Evolutionary conservation across 2,888 invertebrate species (phyloP).

Genomic region (Prostheceraeus crozeri): DNA sequence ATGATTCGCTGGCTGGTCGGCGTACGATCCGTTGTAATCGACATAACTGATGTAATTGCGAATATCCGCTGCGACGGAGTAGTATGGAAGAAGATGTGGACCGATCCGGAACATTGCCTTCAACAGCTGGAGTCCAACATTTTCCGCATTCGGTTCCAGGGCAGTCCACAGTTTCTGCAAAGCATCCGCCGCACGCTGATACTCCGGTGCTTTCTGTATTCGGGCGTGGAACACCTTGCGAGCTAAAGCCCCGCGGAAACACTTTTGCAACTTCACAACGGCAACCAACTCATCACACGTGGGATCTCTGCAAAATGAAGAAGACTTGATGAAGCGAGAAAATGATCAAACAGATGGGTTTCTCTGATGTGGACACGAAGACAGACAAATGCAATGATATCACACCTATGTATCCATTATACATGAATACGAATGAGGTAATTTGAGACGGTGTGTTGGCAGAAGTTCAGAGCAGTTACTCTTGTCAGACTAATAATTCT

Average conservation of each 20-base stretch:
- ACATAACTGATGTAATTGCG: constrained; percentile 56
- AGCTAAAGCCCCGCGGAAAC: constrained; percentile 50
- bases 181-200: constrained; percentile 47
- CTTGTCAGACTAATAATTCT: too few relatives aligned
- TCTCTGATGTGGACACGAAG: too few relatives aligned
- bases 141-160: constrained; percentile 50
- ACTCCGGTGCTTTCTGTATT: constrained; percentile 49
- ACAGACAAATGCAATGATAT: too few relatives aligned
- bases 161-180: constrained; percentile 51
- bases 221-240: constrained; percentile 49
- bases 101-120: constrained; percentile 42
- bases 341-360: too few relatives aligned
- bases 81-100: constrained; percentile 2
- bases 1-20: constrained; percentile 52
- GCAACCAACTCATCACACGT: constrained; percentile 51
- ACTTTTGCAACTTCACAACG: constrained; percentile 51
- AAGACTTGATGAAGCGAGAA: background rate
- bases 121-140: constrained; percentile 49
- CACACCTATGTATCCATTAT: too few relatives aligned
- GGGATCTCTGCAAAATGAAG: constrained; percentile 42
- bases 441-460: too few relatives aligned
- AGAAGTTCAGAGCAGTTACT: too few relatives aligned
- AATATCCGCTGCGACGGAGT: constrained; percentile 52
- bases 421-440: too few relatives aligned
- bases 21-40: constrained; percentile 52